A percentile compares a stretch with the other conserved stretches of the same genome.
phyloP scores from a whole-genome alignment of 2,113 vertebrate genomes.

The Tachycineta bicolor region DNA sequence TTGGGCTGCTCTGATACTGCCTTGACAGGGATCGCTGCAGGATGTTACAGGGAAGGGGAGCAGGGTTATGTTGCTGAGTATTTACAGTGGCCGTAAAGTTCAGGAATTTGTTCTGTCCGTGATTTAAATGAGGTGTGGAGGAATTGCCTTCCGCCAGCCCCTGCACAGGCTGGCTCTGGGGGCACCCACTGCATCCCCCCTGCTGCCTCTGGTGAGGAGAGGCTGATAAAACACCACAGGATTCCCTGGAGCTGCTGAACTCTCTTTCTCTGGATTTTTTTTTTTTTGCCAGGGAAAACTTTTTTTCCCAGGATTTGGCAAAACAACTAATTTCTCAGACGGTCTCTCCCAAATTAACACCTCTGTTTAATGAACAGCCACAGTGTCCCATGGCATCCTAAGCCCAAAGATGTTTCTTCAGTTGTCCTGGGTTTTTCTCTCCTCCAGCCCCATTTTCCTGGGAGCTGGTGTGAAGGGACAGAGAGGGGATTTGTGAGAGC shows the following conservation, averaged over 20 bases:
- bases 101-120: not conserved
- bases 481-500: not conserved
- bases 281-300: not conserved
- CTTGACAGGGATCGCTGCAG: not conserved
- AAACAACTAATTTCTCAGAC: not conserved
- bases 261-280: not conserved
- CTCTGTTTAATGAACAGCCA: not conserved
- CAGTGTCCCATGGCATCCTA: accelerated
- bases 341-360: not conserved
- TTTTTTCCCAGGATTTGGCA: not conserved
- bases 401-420: not conserved
- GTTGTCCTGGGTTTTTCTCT: not conserved
- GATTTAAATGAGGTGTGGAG: not conserved
- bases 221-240: not conserved
- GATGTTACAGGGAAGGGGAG: not conserved
- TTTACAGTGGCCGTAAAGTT: not conserved
- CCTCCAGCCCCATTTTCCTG: not conserved
- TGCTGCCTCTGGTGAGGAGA: not conserved
- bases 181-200: accelerated
- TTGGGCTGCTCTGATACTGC: not conserved
- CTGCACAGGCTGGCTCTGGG: not conserved
- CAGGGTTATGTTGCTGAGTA: not conserved
- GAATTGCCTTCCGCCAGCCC: not conserved
- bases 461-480: not conserved
- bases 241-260: not conserved